Conservation (phyloP, 2,888 invertebrate species). For the Serrognathus titanus region DNA sequence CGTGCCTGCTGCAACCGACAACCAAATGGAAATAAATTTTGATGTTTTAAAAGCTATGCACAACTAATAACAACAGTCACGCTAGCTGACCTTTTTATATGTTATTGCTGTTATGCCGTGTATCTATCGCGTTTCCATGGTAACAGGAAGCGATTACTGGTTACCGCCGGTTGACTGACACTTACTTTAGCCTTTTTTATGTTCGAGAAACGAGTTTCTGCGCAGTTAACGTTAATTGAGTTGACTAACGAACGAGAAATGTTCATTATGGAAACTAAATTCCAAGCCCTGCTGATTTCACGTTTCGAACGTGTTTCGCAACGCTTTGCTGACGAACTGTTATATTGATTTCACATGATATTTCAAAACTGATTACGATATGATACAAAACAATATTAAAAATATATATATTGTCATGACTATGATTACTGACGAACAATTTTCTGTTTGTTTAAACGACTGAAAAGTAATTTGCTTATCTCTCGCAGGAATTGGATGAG, state of each 20-base stretch:
- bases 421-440: too few relatives aligned
- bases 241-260: background rate
- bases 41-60: conserved; percentile 10
- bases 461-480: too few relatives aligned
- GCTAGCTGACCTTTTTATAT: conserved; percentile 2
- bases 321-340: too few relatives aligned
- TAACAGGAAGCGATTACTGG: conserved; percentile 9
- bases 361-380: too few relatives aligned
- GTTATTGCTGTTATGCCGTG: conserved; percentile 7
- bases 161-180: background rate
- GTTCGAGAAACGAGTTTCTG: background rate
- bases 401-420: too few relatives aligned
- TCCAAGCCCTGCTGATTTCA: background rate
- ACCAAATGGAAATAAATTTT: conserved; percentile 20
- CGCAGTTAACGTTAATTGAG: background rate
- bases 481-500: too few relatives aligned
- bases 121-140: conserved; percentile 14
- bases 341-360: too few relatives aligned
- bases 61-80: conserved; percentile 12
- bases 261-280: background rate
- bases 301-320: too few relatives aligned
- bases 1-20: conserved; percentile 11
- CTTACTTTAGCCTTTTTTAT: background rate
- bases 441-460: too few relatives aligned
- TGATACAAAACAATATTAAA: too few relatives aligned